These are phyloP conservation scores for Notocelia uddmanniana DNA, from an alignment of 2,888 invertebrate species.

Conservation along the genomic window DNA sequence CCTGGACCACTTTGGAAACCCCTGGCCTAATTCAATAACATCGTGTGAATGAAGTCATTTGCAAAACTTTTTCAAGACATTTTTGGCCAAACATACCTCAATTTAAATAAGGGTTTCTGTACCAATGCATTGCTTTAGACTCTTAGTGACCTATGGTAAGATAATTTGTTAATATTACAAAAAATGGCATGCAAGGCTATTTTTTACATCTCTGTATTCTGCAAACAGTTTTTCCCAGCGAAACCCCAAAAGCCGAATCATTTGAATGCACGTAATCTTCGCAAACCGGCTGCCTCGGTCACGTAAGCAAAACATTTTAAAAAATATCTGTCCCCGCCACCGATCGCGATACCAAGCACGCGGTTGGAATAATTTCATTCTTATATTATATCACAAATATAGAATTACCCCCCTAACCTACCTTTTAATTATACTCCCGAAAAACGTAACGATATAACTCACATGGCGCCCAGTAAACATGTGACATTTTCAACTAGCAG, in stretches of 20 bases:
- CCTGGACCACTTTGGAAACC: no score
- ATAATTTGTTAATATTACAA: not conserved
- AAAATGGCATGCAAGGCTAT: not conserved
- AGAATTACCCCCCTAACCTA: slow-evolving; percentile 63
- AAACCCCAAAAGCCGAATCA: slow-evolving; percentile 69
- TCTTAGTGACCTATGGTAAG: no score
- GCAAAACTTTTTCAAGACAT: no score
- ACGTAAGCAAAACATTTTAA: slow-evolving; percentile 75
- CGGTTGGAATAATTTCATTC: slow-evolving; percentile 79
- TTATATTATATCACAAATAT: slow-evolving; percentile 79
- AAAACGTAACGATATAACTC: not conserved
- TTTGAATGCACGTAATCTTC: slow-evolving; percentile 79
- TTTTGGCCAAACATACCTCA: no score
- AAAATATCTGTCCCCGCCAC: slow-evolving; percentile 76
- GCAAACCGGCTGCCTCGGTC: slow-evolving; percentile 70
- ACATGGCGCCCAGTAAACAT: not conserved
- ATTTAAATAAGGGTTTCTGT: not conserved
- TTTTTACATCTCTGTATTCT: not conserved
- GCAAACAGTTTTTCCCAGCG: slow-evolving; percentile 8
- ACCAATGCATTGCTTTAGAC: not conserved
- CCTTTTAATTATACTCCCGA: slow-evolving; percentile 63
- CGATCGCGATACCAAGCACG: slow-evolving; percentile 83
- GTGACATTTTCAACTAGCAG: slow-evolving; percentile 51
- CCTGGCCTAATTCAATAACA: no score
- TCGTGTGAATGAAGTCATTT: no score